phyloP scores from a whole-genome alignment of 1,140 invertebrate species.

The Hesperophylax magnus region DNA sequence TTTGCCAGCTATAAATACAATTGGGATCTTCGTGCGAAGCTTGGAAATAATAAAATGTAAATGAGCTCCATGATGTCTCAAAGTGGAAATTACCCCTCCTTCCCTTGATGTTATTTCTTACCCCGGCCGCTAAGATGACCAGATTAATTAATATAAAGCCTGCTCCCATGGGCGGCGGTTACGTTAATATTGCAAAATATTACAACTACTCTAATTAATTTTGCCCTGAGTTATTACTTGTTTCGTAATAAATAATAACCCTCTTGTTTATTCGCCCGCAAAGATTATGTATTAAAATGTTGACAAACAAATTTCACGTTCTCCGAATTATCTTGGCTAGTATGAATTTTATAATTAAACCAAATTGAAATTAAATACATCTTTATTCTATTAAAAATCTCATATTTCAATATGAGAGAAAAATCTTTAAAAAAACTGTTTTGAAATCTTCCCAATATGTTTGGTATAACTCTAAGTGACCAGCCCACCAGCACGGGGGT shows the following conservation, averaged over 20 bases:
- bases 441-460: too few relatives aligned
- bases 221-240: background rate
- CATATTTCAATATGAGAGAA: too few relatives aligned
- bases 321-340: too few relatives aligned
- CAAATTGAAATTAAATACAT: too few relatives aligned
- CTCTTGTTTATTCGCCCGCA: background rate
- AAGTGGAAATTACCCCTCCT: background rate
- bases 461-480: too few relatives aligned
- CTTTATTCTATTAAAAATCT: too few relatives aligned
- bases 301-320: too few relatives aligned
- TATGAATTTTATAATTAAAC: too few relatives aligned
- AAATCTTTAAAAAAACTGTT: too few relatives aligned
- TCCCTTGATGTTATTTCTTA: background rate
- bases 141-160: background rate
- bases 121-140: background rate
- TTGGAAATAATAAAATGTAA: background rate
- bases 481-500: too few relatives aligned
- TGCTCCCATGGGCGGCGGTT: background rate
- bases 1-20: too few relatives aligned
- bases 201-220: conserved; percentile 1
- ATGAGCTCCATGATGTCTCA: background rate
- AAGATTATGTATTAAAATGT: too few relatives aligned
- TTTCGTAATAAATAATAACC: background rate
- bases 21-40: background rate
- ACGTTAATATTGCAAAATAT: conserved; percentile 12